Base-by-base conservation (phyloP, 2,888 invertebrate genomes). In the Campoplex nolae region DNA sequence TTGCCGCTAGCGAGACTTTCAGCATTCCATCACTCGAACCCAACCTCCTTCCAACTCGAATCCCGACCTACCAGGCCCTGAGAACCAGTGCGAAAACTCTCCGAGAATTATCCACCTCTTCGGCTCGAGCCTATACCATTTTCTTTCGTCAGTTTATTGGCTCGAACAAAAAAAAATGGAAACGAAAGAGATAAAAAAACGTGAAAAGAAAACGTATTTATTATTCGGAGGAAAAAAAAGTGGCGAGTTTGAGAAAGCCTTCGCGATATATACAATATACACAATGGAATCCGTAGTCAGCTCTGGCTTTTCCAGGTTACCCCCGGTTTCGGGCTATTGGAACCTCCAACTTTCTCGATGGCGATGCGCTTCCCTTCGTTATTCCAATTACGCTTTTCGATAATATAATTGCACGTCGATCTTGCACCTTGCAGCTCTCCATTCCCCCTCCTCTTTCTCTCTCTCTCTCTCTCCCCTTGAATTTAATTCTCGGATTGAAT, bases 231-330 rank as follows among this genome's bases (percentile, higher is more conserved):
- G 35, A 32, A 76, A 76, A 58, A 78, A n/a, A 16, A 62, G 28
- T 16, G 38, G 32, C 42, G 6, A 42, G 70, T 11, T 42, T 28
- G 28, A 51, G 48, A 71, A 73, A 48, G 71, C 76, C 73, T 54
- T 35, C 23, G 32, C 71, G 54, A 35, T 58, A 67, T 32, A 62
- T 32, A 62, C 81, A 68, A 77, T 76, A 76, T 23, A 67, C 56
- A 85, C 85, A 85, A 85, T 85, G 81, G 74, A 54, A 67, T 65
- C 73, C 6, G 67, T 77, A 82, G 77, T 77, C 85, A 28, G 71
- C 38, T 32, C 16, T 13, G 70, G 70, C 48, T 75, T 84, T 71
- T 81, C 71, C 38, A 77, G 42, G 18, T 76, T 42, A 80, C 62
- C 48, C 58, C 54, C 56, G 23, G 23, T 45, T 42, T 35, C 35